Conservation (phyloP, 2,113 vertebrate genomes). For the Empidonax traillii region DNA sequence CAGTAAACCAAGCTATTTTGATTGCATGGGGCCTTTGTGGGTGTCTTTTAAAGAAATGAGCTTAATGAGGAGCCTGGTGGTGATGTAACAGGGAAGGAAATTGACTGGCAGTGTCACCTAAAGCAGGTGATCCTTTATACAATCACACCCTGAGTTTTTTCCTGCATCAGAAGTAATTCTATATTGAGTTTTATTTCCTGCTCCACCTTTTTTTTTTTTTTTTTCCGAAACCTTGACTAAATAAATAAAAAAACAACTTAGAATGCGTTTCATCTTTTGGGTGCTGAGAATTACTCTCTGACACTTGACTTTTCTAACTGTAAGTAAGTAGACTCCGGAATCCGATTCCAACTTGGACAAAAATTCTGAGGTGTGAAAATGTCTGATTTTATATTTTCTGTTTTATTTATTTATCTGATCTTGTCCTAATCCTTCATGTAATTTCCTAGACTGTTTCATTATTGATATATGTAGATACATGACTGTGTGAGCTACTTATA, state of each 20-base stretch:
- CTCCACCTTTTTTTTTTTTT: not conserved
- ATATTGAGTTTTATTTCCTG: not conserved
- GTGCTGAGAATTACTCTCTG: not conserved
- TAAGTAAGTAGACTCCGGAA: not conserved
- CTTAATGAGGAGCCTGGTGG: not conserved
- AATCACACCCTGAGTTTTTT: not conserved
- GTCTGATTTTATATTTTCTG: not conserved
- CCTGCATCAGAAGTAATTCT: not conserved
- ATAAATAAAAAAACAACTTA: not conserved
- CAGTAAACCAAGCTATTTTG: not conserved
- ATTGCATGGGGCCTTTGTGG: not conserved
- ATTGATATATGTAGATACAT: not conserved
- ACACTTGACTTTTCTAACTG: not conserved
- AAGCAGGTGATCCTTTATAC: not conserved
- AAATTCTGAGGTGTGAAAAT: not conserved
- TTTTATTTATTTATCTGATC: not conserved
- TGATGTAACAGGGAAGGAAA: not conserved
- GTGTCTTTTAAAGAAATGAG: not conserved
- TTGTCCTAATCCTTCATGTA: not conserved
- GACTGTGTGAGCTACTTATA: not conserved
- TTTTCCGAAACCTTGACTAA: not conserved
- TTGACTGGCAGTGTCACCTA: not conserved
- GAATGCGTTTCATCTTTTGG: not conserved
- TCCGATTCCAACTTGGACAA: not conserved
- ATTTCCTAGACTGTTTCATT: not conserved